Conservation (phyloP, 2,113 vertebrate species). For the Mungos mungo region DNA sequence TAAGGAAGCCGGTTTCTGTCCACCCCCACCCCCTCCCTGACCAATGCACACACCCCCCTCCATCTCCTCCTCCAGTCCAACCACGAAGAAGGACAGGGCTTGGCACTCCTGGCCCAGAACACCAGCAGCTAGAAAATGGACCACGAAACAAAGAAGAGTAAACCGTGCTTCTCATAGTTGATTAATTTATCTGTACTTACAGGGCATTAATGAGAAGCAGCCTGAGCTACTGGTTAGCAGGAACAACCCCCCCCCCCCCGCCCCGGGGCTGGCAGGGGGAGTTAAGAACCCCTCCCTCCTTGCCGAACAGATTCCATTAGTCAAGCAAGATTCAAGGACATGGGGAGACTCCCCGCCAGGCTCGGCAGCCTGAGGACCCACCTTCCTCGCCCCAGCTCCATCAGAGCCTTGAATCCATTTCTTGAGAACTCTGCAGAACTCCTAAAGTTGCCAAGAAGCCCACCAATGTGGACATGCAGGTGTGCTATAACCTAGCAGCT, state of each 20-base stretch:
- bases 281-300: not conserved
- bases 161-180: not conserved
- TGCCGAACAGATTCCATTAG: not conserved
- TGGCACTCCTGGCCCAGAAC: not conserved
- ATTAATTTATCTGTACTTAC: constrained; percentile 18
- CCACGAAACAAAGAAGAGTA: not conserved
- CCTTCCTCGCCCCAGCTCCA: not conserved
- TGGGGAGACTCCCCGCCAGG: not conserved
- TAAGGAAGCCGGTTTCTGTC: not conserved
- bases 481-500: not conserved
- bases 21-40: not conserved
- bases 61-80: not conserved
- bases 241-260: not conserved
- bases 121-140: not conserved
- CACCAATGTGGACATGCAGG: not conserved
- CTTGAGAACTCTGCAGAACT: not conserved
- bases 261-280: not conserved
- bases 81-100: not conserved
- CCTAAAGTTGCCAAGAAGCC: not conserved
- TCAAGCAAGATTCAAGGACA: not conserved
- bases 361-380: not conserved
- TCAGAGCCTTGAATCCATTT: not conserved
- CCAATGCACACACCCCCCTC: not conserved
- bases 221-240: not conserved
- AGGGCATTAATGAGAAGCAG: not conserved